Conservation (phyloP, 2,113 vertebrate genomes). For the Paedocypris sp. region DNA sequence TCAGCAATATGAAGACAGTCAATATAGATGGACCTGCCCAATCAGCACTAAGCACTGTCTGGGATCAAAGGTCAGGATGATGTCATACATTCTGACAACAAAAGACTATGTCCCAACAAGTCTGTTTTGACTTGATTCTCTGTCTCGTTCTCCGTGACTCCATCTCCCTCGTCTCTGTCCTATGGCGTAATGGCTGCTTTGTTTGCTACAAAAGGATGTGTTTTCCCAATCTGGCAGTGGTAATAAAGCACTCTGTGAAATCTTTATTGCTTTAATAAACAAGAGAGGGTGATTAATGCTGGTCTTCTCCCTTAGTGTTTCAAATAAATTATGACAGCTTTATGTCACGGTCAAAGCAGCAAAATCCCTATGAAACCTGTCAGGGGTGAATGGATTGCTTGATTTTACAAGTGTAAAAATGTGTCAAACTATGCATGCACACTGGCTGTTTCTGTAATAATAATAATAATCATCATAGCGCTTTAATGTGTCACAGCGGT, state of each 20-base stretch:
- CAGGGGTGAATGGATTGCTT: conserved; percentile 51
- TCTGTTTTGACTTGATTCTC: conserved; percentile 5
- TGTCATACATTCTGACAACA: conserved; percentile 62
- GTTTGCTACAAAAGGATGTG: conserved; percentile 29
- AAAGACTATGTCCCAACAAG: conserved; percentile 43
- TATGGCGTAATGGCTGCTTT: conserved; percentile 35
- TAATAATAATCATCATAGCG: conserved; percentile 29
- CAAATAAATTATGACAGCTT: conserved; percentile 72
- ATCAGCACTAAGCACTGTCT: conserved; percentile 47
- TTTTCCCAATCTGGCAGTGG: conserved; percentile 54
- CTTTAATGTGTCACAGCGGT: conserved; percentile 38
- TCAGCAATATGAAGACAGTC: conserved; percentile 54
- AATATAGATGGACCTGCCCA: conserved; percentile 56
- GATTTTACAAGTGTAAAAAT: conserved; percentile 39
- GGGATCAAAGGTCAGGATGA: conserved; percentile 56
- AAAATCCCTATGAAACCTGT: conserved; percentile 59
- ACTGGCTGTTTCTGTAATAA: conserved; percentile 34
- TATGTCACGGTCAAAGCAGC: conserved; percentile 60
- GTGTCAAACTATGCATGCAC: conserved; percentile 41
- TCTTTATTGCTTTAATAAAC: conserved; percentile 76
- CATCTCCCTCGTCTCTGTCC: not conserved
- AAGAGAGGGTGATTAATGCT: conserved; percentile 69
- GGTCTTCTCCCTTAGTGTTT: conserved; percentile 67
- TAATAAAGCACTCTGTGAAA: conserved; percentile 67
- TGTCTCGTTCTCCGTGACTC: not conserved